These are phyloP conservation scores for Temnothorax unifasciatus DNA, from an alignment of 2,888 invertebrate species.

Conservation along the genomic window DNA sequence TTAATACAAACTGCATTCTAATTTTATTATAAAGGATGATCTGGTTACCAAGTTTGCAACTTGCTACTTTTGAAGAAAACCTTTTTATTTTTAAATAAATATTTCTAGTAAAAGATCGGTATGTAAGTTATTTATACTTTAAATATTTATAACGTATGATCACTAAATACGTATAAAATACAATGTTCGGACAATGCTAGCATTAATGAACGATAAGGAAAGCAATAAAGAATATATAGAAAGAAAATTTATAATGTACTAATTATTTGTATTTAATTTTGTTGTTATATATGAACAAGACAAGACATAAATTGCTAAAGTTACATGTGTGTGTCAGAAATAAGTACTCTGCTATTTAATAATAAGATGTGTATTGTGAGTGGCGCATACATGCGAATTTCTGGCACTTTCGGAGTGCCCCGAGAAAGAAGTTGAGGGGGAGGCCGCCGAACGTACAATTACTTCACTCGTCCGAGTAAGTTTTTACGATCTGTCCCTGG, in stretches of 20 bases:
- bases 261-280: background rate
- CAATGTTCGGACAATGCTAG: background rate
- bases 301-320: background rate
- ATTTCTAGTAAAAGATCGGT: background rate
- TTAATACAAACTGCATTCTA: background rate
- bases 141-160: background rate
- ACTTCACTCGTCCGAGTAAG: slow-evolving; percentile 71
- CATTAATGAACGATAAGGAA: background rate
- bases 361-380: background rate
- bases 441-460: slow-evolving; percentile 67
- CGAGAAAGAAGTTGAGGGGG: slow-evolving; percentile 49
- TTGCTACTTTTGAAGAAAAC: background rate
- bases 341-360: background rate
- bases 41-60: background rate
- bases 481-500: slow-evolving; percentile 71
- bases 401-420: slow-evolving; percentile 14
- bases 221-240: background rate
- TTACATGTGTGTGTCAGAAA: background rate
- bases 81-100: background rate
- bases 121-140: background rate
- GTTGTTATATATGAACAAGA: background rate
- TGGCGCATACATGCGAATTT: slow-evolving; percentile 51
- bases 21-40: background rate
- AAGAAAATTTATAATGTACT: background rate
- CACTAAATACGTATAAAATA: background rate